These are phyloP conservation scores for Notodonta dromedarius DNA, from an alignment of 2,888 invertebrate species.

Conservation along the genomic window DNA sequence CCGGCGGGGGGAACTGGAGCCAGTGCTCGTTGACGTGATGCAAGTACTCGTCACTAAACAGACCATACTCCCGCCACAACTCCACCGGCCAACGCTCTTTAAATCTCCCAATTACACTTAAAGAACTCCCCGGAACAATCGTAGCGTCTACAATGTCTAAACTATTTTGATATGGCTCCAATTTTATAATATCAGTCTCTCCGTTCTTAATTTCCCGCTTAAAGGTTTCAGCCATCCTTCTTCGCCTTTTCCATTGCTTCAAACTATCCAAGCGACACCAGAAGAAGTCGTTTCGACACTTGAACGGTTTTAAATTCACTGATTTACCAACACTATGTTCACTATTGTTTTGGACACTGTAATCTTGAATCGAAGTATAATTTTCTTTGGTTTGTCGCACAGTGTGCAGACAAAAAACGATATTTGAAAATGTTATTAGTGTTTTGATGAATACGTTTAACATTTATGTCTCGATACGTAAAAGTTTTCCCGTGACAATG, in stretches of 20 bases:
- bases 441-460: slow-evolving; percentile 52
- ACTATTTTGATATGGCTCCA: slow-evolving; percentile 23
- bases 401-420: slow-evolving; percentile 54
- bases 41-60: slow-evolving; percentile 84
- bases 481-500: slow-evolving; percentile 39
- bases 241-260: slow-evolving; percentile 72
- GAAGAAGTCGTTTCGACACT: slow-evolving; percentile 58
- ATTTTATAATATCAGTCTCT: slow-evolving; percentile 22
- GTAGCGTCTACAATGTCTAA: slow-evolving; percentile 17
- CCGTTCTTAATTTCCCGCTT: slow-evolving; percentile 18
- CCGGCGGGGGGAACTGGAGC: slow-evolving; percentile 87
- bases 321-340: slow-evolving; percentile 30
- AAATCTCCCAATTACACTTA: slow-evolving; percentile 55
- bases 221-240: slow-evolving; percentile 50
- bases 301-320: slow-evolving; percentile 45
- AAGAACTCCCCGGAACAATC: slow-evolving; percentile 20
- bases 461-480: slow-evolving; percentile 38
- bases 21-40: slow-evolving; percentile 87
- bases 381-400: slow-evolving; percentile 36
- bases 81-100: slow-evolving; percentile 70
- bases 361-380: slow-evolving; percentile 34
- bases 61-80: slow-evolving; percentile 80
- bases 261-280: slow-evolving; percentile 60
- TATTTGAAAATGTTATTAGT: slow-evolving; percentile 52
- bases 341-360: slow-evolving; percentile 40